Evolutionary conservation across 2,888 invertebrate species (phyloP), one percentile per base, ranked within the genome.

Genomic region (Ceramica pisi): DNA sequence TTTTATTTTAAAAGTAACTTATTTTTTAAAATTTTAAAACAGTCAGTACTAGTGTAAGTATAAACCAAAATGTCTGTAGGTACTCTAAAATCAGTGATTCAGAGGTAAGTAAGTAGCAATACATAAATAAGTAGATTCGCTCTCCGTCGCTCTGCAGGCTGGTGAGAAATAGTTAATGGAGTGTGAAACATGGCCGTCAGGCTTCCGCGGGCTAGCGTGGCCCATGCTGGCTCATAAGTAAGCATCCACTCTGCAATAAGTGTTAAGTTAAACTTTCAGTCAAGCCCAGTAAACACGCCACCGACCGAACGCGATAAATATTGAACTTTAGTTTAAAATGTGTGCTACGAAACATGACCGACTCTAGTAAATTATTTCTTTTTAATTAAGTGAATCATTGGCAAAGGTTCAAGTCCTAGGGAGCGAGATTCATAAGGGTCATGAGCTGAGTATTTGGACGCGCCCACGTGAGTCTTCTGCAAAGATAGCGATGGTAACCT

Each of bases 91-190:
- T 50, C 41, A 74, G 31, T 35, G 14, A 55, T 16, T 65, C 41
- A 31, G 50, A 55, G 10, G 26, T 38, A 44, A 46, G 71, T 75
- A 67, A 67, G 56, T 72, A 56, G 16, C 55, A 9, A 67, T 67
- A 48, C 35, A 50, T 67, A 21, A 50, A 48, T 44, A 56, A 75
- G 55, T 41, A 35, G 31, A 44, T 75, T 44, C 26, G 21, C 5
- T 56, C 31, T 50, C 23, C 68, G 26, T 12, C 50, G 26, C 62
- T 48, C 56, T 51, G 26, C 38, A 50, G n/a, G 26, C 38, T 46
- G n/a, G 38, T 69, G 65, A 75, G 68, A 35, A 66, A 75, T 75
- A 66, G 26, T 68, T 75, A 75, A 80, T 80, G 57, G 38, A 80
- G 75, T 64, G 77, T 67, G 67, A 75, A 53, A 57, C 46, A 65